phyloP scores from a whole-genome alignment of 2,113 vertebrate species.

The Athene cunicularia region DNA sequence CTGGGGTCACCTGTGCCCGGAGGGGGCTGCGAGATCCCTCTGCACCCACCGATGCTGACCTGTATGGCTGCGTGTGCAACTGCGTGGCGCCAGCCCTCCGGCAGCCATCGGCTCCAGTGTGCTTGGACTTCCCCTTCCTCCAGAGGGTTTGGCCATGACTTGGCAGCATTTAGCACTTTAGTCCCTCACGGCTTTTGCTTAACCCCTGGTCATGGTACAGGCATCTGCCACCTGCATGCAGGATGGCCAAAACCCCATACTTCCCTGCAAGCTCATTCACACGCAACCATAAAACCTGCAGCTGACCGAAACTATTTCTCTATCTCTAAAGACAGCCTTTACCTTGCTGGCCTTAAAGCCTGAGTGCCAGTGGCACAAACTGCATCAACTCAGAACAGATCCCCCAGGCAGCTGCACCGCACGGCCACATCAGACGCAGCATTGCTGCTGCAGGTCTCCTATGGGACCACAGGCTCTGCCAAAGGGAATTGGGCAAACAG shows the following conservation, averaged over 20 bases:
- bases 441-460: neutral
- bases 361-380: neutral
- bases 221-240: neutral
- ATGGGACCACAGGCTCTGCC: neutral
- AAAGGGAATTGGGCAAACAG: neutral
- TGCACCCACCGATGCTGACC: neutral
- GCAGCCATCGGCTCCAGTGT: neutral
- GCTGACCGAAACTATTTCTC: neutral
- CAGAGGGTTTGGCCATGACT: neutral
- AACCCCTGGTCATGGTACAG: accelerated
- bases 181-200: neutral
- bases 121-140: neutral
- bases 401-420: neutral
- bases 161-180: neutral
- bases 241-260: neutral
- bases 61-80: accelerated
- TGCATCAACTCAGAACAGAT: neutral
- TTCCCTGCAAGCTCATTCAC: neutral
- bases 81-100: neutral
- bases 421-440: accelerated
- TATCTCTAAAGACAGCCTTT: neutral
- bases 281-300: neutral
- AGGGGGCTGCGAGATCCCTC: neutral
- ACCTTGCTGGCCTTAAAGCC: neutral
- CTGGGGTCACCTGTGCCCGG: neutral